phyloP scores from a whole-genome alignment of 1,140 invertebrate species.

The Caerostris extrusa region DNA sequence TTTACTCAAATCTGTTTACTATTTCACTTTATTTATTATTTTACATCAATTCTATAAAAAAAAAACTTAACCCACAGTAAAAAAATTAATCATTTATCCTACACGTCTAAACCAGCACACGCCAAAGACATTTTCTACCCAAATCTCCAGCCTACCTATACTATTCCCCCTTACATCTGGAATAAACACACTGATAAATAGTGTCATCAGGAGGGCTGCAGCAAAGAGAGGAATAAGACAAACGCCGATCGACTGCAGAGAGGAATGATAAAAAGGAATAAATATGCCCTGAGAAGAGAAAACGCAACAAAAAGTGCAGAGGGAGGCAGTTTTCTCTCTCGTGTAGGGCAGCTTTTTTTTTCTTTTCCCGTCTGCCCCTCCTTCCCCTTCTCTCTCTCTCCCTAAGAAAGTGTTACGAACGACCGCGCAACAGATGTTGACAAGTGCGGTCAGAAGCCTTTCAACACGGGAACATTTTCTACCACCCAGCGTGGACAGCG shows the following conservation, averaged over 20 bases:
- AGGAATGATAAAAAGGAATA: constrained; percentile 45
- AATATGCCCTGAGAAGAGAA: constrained; percentile 36
- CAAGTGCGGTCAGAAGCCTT: constrained; percentile 74
- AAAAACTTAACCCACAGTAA: too few species aligned
- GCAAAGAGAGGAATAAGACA: not conserved
- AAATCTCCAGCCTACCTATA: too few species aligned
- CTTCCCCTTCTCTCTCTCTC: not conserved
- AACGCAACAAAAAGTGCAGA: constrained; percentile 51
- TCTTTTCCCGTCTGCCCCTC: not conserved
- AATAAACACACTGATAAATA: not conserved
- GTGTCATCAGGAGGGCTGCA: not conserved
- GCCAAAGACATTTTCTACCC: too few species aligned
- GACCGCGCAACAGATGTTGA: constrained; percentile 73
- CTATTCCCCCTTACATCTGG: not conserved
- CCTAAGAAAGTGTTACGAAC: constrained; percentile 56
- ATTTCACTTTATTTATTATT: not conserved
- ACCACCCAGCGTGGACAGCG: constrained; percentile 52
- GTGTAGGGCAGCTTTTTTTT: constrained; percentile 10
- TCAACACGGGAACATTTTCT: constrained; percentile 53
- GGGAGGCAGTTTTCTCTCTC: constrained; percentile 45
- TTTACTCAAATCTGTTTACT: too few species aligned
- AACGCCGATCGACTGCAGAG: not conserved
- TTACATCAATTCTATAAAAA: not conserved
- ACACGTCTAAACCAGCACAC: too few species aligned
- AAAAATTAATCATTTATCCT: too few species aligned